Evolutionary conservation across 1,140 invertebrate genomes (phyloP), one percentile per base, ranked within the genome.

Genomic region (Asobara japonica): DNA sequence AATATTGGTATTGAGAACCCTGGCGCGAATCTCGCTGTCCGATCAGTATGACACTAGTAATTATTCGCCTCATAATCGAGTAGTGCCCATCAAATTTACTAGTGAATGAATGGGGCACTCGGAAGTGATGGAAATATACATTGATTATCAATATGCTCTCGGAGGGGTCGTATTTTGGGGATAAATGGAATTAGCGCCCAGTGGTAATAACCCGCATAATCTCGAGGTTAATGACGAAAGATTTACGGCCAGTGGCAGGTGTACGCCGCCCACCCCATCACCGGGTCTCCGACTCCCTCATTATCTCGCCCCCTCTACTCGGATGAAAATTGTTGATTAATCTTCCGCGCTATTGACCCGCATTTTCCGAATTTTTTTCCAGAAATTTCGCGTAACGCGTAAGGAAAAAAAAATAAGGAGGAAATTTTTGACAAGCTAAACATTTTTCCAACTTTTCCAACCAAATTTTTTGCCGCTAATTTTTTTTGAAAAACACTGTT

Each of bases 141-240:
- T 62, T 31, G 51, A 56, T 56, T 30, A 62, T 62, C 60, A 31
- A 62, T 16, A 62, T 27, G 56, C 29, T 30, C 60, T 62, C 60
- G 13, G 11, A n/a, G 60, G 27, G n/a, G 31, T 62, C 30, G 31
- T 62, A 62, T 62, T 62, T 30, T n/a, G 27, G 27, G 29, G 25
- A n/a, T 30, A 61, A 74, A 78, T 73, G 70, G 66, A 76, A 78
- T 78, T 78, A 78, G 73, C 33, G 67, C 25, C 22, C 69, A 38
- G 70, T 51, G 22, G 70, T 74, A 79, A 78, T 78, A 78, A 75
- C 70, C 29, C 61, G 41, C 71, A 64, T 73, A 78, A 74, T 76
- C 73, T 61, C 65, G 25, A 41, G 22, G 25, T 60, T 78, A 79
- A 79, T 79, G 60, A 31, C 73, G 72, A 74, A 77, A 74, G 77